These are phyloP conservation scores for Alces alces DNA, from an alignment of 2,113 vertebrate species.

Conservation along the genomic window DNA sequence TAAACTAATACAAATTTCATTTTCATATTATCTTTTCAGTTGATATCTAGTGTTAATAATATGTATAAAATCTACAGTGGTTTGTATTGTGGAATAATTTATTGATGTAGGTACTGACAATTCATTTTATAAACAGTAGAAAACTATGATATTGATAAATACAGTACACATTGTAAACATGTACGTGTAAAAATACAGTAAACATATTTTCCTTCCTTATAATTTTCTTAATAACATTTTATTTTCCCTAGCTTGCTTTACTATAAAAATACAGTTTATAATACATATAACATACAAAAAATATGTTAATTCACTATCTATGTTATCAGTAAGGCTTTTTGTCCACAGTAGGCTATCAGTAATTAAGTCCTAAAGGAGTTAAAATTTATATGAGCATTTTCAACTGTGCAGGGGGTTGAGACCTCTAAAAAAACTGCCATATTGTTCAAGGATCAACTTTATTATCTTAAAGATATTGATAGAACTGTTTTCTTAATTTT, in stretches of 20 bases:
- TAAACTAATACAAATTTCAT: neutral
- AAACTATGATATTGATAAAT: neutral
- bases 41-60: neutral
- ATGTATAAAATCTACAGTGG: neutral
- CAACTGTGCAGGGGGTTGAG: neutral
- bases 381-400: neutral
- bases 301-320: neutral
- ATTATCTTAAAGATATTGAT: neutral
- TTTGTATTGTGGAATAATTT: neutral
- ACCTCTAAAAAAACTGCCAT: neutral
- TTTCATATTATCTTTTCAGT: neutral
- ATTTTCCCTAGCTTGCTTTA: neutral
- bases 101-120: neutral
- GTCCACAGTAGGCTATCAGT: neutral
- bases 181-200: neutral
- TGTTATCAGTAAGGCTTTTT: neutral
- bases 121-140: neutral
- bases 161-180: neutral
- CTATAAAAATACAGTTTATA: neutral
- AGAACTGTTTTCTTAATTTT: neutral
- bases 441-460: neutral
- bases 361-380: neutral
- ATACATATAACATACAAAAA: neutral
- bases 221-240: neutral
- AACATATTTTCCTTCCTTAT: neutral